phyloP scores from a whole-genome alignment of 2,113 vertebrate genomes.

The Agapornis roseicollis region DNA sequence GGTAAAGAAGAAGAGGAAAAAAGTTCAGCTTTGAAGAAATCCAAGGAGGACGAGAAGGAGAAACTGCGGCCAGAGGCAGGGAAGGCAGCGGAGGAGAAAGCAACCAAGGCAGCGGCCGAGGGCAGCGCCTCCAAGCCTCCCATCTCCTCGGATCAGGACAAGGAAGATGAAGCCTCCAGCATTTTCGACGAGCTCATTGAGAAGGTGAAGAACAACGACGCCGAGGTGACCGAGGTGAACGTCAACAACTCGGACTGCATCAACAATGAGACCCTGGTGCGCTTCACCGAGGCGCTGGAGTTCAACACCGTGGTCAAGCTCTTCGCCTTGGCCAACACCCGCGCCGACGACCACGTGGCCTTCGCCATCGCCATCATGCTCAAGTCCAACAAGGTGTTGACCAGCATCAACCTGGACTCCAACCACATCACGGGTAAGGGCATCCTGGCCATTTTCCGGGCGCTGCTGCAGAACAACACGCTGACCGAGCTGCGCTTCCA shows the following conservation, averaged over 20 bases:
- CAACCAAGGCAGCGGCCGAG: neutral
- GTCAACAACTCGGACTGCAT: slow-evolving; percentile 98
- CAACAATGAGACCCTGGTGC: slow-evolving; percentile 89
- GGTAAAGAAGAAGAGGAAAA: slow-evolving; percentile 57
- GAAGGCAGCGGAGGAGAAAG: slow-evolving; percentile 7
- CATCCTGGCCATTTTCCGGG: slow-evolving; percentile 92
- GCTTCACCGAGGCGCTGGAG: slow-evolving; percentile 88
- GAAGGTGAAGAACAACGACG: slow-evolving; percentile 84
- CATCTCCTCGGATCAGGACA: slow-evolving; percentile 46
- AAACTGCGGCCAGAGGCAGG: slow-evolving; percentile 5
- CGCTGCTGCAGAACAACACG: slow-evolving; percentile 87
- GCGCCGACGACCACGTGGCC: slow-evolving; percentile 92
- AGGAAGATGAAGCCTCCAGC: slow-evolving; percentile 80
- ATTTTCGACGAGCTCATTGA: slow-evolving; percentile 94
- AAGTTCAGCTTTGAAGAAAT: neutral
- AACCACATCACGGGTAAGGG: slow-evolving; percentile 95
- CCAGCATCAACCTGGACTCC: slow-evolving; percentile 94
- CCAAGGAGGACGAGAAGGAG: neutral
- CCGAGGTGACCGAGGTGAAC: slow-evolving; percentile 84
- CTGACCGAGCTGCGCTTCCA: slow-evolving; percentile 96
- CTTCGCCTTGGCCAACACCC: slow-evolving; percentile 92
- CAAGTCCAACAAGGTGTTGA: slow-evolving; percentile 87
- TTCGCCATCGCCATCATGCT: slow-evolving; percentile 90
- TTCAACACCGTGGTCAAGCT: slow-evolving; percentile 85
- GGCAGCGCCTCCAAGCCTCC: slow-evolving; percentile 36